These are phyloP conservation scores for Gallinago stenura DNA, from an alignment of 2,797 vertebrate genomes.

Conservation along the genomic window DNA sequence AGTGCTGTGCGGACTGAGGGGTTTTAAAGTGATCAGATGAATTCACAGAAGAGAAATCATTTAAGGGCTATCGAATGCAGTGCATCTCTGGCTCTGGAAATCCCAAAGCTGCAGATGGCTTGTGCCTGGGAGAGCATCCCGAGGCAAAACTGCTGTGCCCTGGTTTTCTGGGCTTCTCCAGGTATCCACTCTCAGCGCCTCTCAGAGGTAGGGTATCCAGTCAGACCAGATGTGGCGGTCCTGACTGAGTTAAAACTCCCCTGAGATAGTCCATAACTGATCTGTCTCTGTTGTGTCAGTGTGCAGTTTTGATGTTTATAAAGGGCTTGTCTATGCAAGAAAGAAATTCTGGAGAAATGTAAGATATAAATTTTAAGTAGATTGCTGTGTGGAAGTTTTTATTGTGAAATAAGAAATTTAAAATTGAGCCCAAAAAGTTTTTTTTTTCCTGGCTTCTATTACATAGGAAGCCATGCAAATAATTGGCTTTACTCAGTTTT, in stretches of 20 bases:
- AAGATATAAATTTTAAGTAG: neutral
- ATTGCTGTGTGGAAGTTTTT: neutral
- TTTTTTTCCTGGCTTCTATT: neutral
- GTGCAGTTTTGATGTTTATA: neutral
- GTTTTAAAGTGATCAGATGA: neutral
- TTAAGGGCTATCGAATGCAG: neutral
- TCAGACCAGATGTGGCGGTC: neutral
- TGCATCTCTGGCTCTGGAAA: neutral
- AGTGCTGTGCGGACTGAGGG: neutral
- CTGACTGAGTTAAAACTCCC: neutral
- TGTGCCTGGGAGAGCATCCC: neutral
- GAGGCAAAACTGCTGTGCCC: neutral
- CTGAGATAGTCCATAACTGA: neutral
- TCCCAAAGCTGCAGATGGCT: neutral
- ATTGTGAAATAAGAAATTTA: neutral
- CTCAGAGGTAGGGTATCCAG: neutral
- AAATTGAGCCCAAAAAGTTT: neutral
- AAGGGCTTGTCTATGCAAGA: neutral
- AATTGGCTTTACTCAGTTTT: neutral
- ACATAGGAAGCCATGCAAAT: neutral
- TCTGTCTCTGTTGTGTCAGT: neutral
- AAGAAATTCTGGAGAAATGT: neutral
- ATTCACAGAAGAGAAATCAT: slow-evolving; percentile 1
- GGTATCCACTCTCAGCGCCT: neutral
- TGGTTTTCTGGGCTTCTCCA: neutral